Percentiles rank a stretch among this genome's conserved stretches.
phyloP scores from a whole-genome alignment of 1,140 invertebrate genomes.

The Bombus huntii region DNA sequence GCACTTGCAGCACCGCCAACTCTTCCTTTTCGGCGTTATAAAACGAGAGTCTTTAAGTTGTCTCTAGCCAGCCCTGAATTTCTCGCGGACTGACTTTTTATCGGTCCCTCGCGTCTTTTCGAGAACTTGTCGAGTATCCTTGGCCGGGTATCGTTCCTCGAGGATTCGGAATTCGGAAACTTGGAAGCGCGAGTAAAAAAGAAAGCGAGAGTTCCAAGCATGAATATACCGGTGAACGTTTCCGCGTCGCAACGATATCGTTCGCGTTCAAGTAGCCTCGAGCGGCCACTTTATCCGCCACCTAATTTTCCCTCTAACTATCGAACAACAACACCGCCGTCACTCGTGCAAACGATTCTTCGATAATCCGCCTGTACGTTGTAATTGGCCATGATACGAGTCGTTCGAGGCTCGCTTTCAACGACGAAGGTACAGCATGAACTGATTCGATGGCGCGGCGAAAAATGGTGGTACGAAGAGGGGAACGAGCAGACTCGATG shows the following conservation, averaged over 20 bases:
- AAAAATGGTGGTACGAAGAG: too few relatives aligned
- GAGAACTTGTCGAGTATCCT: not conserved
- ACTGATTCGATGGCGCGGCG: too few relatives aligned
- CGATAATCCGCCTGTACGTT: not conserved
- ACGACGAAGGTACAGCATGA: too few relatives aligned
- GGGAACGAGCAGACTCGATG: too few relatives aligned
- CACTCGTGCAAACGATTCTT: not conserved
- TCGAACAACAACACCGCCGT: not conserved
- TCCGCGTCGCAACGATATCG: not conserved
- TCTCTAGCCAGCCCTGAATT: slow-evolving; percentile 1
- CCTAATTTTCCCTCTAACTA: not conserved
- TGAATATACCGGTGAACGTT: not conserved
- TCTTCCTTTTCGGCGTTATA: not conserved
- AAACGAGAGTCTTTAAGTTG: not conserved
- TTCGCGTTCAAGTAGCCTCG: not conserved
- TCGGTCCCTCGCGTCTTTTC: not conserved
- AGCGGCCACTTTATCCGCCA: not conserved
- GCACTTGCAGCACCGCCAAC: not conserved
- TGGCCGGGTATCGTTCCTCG: not conserved
- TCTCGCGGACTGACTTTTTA: not conserved
- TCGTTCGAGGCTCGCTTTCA: too few relatives aligned
- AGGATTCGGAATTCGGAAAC: not conserved
- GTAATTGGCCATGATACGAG: too few relatives aligned
- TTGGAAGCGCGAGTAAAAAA: not conserved
- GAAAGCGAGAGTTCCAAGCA: not conserved